Percentiles rank a stretch among this genome's conserved stretches.
These are phyloP conservation scores for Tigriopus californicus DNA, from an alignment of 2,888 invertebrate species.

Conservation along the genomic window DNA sequence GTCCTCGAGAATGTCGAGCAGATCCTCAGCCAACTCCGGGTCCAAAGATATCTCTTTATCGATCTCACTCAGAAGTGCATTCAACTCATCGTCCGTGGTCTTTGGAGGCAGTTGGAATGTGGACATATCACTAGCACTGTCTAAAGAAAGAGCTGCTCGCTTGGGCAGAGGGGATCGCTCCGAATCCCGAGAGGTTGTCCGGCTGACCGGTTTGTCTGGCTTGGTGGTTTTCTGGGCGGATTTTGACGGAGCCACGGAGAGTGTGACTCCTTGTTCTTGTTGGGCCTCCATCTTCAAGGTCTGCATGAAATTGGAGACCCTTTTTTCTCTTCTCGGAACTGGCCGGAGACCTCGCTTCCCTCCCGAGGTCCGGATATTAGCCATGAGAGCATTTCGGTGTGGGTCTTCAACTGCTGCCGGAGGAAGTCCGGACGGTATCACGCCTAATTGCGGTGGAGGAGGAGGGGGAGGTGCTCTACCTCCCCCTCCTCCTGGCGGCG, in stretches of 20 bases:
- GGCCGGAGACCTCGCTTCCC: neutral
- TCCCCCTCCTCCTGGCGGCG: neutral
- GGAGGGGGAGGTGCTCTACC: neutral
- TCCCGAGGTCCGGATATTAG: neutral
- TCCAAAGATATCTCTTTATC: constrained; percentile 1
- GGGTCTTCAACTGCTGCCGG: neutral
- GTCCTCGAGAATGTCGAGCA: neutral
- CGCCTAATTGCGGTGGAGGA: neutral
- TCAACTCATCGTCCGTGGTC: neutral
- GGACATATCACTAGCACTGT: neutral
- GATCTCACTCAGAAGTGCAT: neutral
- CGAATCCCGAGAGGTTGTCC: neutral
- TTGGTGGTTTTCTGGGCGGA: neutral
- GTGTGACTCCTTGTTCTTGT: neutral
- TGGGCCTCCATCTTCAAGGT: neutral
- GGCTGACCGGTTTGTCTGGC: neutral
- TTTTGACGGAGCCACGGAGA: neutral
- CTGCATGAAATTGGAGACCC: constrained; percentile 1
- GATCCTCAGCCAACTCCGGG: neutral
- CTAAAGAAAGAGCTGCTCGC: neutral
- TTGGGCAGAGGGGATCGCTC: neutral
- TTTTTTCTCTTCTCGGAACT: neutral
- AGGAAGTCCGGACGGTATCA: neutral
- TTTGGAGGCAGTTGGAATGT: neutral
- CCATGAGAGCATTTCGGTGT: neutral